phyloP scores from a whole-genome alignment of 2,113 vertebrate genomes.

The Gambusia holbrooki region DNA sequence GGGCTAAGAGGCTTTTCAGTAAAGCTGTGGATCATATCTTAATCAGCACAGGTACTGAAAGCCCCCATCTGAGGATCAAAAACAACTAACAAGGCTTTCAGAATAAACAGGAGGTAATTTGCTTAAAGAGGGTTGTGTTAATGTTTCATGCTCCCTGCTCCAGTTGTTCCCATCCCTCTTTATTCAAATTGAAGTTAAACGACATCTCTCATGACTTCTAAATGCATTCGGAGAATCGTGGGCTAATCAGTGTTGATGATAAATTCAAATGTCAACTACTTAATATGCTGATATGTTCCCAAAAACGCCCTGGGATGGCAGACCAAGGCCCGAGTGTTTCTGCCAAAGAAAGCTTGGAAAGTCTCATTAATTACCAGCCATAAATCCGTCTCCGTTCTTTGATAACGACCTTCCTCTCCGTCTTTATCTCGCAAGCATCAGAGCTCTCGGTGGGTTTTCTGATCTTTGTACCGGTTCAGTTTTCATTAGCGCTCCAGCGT shows the following conservation, averaged over 20 bases:
- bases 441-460: constrained; percentile 4
- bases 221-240: constrained; percentile 20
- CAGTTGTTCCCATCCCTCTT: constrained; percentile 16
- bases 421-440: constrained; percentile 31
- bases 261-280: constrained; percentile 49
- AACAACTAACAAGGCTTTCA: constrained; percentile 25
- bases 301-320: constrained; percentile 24
- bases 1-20: background rate
- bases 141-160: constrained; percentile 10
- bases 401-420: constrained; percentile 35
- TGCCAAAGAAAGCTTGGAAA: constrained; percentile 46
- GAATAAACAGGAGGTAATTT: constrained; percentile 1
- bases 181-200: constrained; percentile 46
- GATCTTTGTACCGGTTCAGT: constrained; percentile 21
- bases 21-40: constrained; percentile 4
- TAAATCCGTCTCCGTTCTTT: constrained; percentile 50
- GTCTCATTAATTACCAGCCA: constrained; percentile 45
- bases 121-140: constrained; percentile 9
- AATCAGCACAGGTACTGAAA: background rate
- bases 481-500: constrained; percentile 14
- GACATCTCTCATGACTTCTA: constrained; percentile 41
- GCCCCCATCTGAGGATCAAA: background rate
- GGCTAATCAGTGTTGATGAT: constrained; percentile 52
- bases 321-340: constrained; percentile 30
- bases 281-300: constrained; percentile 49